These are phyloP conservation scores for Ganaspis sp. DNA, from an alignment of 1,140 invertebrate species.

Conservation along the genomic window DNA sequence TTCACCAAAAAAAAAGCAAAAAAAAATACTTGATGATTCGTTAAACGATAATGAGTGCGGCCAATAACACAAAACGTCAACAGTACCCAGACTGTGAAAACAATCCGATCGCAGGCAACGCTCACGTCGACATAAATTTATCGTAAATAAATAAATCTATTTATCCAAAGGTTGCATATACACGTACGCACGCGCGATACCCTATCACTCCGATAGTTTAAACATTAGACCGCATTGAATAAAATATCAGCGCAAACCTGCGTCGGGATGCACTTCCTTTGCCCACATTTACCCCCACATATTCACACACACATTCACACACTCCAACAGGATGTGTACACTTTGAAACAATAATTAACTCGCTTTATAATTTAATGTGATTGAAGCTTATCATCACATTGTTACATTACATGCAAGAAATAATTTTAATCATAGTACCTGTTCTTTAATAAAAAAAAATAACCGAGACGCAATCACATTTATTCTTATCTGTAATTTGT, in stretches of 20 bases:
- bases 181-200: conserved; percentile 49
- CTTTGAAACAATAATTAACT: conserved; percentile 24
- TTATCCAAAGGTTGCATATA: conserved; percentile 63
- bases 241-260: conserved; percentile 64
- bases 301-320: neutral
- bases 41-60: conserved; percentile 72
- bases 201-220: conserved; percentile 66
- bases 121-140: conserved; percentile 69
- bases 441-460: neutral
- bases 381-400: conserved; percentile 20
- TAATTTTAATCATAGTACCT: conserved; percentile 2
- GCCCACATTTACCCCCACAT: conserved; percentile 34
- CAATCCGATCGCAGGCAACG: conserved; percentile 60
- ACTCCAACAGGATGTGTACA: conserved; percentile 14
- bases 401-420: neutral
- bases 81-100: conserved; percentile 66
- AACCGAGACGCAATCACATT: no score
- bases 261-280: conserved; percentile 51
- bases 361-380: conserved; percentile 13
- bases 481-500: no score
- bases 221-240: conserved; percentile 67
- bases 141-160: conserved; percentile 74
- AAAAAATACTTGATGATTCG: conserved; percentile 63
- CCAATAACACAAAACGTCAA: conserved; percentile 71
- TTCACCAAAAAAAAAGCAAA: conserved; percentile 37